Percentiles rank a stretch among this genome's conserved stretches.
These are phyloP conservation scores for Harpagifer antarcticus DNA, from an alignment of 2,797 vertebrate genomes.

Conservation along the genomic window DNA sequence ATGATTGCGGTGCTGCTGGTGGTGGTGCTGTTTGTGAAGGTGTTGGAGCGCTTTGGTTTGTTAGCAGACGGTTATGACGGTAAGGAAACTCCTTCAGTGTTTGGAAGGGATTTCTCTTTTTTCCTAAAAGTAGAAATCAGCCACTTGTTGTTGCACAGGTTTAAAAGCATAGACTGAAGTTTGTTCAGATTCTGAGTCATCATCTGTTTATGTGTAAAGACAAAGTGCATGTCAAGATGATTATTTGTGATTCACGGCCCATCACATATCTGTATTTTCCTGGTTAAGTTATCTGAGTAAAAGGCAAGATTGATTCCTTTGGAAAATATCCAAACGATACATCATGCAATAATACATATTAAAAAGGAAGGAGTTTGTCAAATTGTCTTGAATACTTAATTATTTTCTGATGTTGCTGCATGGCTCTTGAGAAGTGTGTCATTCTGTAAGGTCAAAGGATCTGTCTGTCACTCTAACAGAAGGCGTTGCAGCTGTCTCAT, in stretches of 20 bases:
- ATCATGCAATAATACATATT: neutral
- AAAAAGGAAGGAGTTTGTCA: neutral
- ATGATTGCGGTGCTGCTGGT: constrained; percentile 97
- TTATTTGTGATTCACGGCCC: neutral
- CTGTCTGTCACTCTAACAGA: neutral
- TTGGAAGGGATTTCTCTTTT: neutral
- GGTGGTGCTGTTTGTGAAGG: constrained; percentile 96
- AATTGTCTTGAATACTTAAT: neutral
- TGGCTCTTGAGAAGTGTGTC: neutral
- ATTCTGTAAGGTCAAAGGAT: constrained; percentile 4
- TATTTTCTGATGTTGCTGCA: neutral
- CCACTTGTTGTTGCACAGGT: constrained; percentile 44
- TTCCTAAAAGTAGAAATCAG: neutral
- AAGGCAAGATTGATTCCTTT: neutral
- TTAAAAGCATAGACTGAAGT: neutral
- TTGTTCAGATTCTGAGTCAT: neutral
- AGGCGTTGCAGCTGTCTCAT: constrained; percentile 5
- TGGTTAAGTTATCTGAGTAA: neutral
- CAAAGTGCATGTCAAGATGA: constrained; percentile 2
- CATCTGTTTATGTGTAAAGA: neutral
- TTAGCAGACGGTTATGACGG: constrained; percentile 93
- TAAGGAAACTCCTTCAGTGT: constrained; percentile 83
- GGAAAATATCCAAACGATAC: constrained; percentile 1
- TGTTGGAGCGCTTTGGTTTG: constrained; percentile 97
- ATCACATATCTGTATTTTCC: neutral